phyloP scores from a whole-genome alignment of 2,113 vertebrate species.

The Antechinus stuartii region DNA sequence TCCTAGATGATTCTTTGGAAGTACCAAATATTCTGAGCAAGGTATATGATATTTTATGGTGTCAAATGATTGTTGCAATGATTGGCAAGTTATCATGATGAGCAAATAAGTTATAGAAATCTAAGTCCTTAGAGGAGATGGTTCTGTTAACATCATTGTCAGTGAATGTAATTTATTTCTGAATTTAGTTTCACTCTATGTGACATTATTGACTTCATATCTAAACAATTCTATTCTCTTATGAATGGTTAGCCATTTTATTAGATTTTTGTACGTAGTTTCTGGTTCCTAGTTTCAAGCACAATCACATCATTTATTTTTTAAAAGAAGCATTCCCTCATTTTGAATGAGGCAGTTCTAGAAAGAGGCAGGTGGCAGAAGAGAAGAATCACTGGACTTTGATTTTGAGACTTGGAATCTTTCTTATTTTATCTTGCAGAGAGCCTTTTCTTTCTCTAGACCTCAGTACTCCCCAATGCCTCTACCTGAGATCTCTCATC shows the following conservation, averaged over 20 bases:
- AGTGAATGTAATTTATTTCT: not conserved
- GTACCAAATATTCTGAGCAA: not conserved
- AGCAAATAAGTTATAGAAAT: not conserved
- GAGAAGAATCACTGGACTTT: not conserved
- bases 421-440: not conserved
- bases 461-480: not conserved
- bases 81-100: not conserved
- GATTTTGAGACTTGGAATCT: not conserved
- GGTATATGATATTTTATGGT: not conserved
- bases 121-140: not conserved
- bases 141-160: not conserved
- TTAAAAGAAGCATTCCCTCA: not conserved
- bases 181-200: not conserved
- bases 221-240: not conserved
- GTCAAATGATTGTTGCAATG: not conserved
- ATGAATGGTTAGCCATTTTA: not conserved
- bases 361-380: not conserved
- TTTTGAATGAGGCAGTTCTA: not conserved
- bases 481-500: not conserved
- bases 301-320: not conserved
- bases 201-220: not conserved
- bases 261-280: not conserved
- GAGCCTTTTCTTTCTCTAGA: not conserved
- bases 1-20: not conserved
- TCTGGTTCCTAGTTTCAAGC: not conserved